Evolutionary conservation across 64 coral and sea anemone species (phyloP).

Genomic region (Pocillopora verrucosa): DNA sequence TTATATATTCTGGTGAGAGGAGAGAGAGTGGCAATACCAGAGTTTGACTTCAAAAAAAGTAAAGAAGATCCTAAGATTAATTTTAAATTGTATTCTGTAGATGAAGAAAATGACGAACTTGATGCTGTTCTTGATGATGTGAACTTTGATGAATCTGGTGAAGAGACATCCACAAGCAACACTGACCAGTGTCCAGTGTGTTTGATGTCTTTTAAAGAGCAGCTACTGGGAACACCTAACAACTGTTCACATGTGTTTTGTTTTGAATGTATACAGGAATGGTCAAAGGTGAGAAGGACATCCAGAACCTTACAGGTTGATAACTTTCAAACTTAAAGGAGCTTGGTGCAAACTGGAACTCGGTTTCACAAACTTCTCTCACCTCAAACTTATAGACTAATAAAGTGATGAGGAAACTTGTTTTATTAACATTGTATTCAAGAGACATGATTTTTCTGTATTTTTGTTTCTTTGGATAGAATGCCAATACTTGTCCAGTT

Average conservation of each 20-base stretch:
- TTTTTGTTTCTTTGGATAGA: constrained; percentile 37
- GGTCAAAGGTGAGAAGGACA: constrained; percentile 82
- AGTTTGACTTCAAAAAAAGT: neutral
- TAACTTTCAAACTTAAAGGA: too few relatives aligned
- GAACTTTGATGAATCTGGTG: constrained; percentile 35
- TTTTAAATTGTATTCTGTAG: neutral
- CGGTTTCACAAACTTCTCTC: too few relatives aligned
- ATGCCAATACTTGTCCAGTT: constrained; percentile 95
- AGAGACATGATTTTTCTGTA: neutral
- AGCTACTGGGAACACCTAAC: constrained; percentile 83
- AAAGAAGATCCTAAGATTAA: neutral
- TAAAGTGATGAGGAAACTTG: neutral
- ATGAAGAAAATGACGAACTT: constrained; percentile 38
- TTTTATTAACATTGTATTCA: neutral
- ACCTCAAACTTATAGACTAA: too few relatives aligned
- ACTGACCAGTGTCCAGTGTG: constrained; percentile 89
- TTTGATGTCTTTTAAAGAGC: constrained; percentile 90
- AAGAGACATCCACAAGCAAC: constrained; percentile 46
- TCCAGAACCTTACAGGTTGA: neutral
- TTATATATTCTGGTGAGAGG: too few relatives aligned
- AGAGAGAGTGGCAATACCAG: too few relatives aligned
- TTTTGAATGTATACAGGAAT: constrained; percentile 87
- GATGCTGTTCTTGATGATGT: constrained; percentile 22
- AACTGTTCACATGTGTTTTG: constrained; percentile 93
- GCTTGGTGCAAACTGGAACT: too few relatives aligned